phyloP scores from a whole-genome alignment of 2,888 invertebrate species.

The Oconnorella tubifera region DNA sequence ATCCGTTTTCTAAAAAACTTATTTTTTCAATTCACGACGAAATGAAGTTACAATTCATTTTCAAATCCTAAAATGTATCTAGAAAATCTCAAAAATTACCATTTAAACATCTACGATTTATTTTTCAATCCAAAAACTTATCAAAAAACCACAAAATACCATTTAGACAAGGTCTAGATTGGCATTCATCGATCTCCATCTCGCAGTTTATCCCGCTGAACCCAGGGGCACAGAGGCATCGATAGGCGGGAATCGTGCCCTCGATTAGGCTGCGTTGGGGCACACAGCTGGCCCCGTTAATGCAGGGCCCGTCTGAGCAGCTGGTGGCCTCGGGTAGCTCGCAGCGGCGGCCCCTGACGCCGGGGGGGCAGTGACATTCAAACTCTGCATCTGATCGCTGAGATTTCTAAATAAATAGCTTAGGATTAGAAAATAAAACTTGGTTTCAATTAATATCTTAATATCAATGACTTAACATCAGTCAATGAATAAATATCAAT shows the following conservation, averaged over 20 bases:
- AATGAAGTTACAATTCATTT: no score
- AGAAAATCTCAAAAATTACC: no score
- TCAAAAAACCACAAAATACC: background rate
- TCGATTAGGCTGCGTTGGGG: background rate
- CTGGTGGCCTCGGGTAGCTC: background rate
- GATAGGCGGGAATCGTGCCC: background rate
- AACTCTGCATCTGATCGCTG: background rate
- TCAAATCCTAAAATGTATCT: no score
- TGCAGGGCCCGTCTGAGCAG: background rate
- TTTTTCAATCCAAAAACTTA: no score
- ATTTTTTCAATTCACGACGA: no score
- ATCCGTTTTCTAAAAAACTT: no score
- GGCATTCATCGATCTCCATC: constrained; percentile 3
- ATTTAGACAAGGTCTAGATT: background rate
- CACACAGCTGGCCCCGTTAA: constrained; percentile 5
- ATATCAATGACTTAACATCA: no score
- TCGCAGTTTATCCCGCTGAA: background rate
- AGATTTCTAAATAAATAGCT: no score
- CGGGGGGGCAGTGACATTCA: background rate
- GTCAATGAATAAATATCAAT: no score
- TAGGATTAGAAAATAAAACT: no score
- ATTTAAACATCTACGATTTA: no score
- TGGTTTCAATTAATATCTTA: no score
- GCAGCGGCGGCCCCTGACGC: background rate
- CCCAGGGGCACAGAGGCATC: background rate